These are phyloP conservation scores for Centropus bengalensis DNA, from an alignment of 2,113 vertebrate genomes.

Conservation along the genomic window DNA sequence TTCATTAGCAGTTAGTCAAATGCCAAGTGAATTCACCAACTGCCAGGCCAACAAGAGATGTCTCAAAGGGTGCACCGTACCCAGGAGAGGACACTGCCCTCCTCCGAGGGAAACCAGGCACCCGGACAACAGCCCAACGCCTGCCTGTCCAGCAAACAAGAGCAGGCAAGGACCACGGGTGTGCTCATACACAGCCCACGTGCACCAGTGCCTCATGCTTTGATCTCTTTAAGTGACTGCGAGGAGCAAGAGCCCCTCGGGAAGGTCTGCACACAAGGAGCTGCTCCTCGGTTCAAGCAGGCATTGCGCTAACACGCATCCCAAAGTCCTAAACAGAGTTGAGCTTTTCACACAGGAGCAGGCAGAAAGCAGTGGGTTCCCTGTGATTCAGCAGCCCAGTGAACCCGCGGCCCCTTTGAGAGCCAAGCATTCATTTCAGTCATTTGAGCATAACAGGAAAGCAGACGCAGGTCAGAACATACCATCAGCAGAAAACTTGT, in stretches of 20 bases:
- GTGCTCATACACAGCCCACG: fast-evolving
- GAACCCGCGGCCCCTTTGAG: background rate
- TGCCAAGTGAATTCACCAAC: background rate
- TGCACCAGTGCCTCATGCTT: fast-evolving
- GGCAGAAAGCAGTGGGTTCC: background rate
- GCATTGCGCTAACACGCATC: background rate
- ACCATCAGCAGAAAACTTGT: conserved; percentile 98
- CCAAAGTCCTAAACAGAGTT: background rate
- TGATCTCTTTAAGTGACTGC: fast-evolving
- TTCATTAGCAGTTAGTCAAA: background rate
- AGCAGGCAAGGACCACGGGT: fast-evolving
- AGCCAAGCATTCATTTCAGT: background rate
- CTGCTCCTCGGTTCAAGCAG: background rate
- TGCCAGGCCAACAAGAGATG: background rate
- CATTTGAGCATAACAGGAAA: background rate
- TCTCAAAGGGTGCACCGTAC: background rate
- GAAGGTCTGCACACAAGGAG: background rate
- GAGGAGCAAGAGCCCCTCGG: background rate
- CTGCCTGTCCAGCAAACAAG: background rate
- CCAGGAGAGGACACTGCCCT: background rate
- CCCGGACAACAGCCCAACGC: background rate
- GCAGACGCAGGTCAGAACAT: background rate
- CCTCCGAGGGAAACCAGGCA: background rate
- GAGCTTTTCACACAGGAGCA: background rate
- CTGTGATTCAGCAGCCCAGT: background rate